phyloP scores from a whole-genome alignment of 2,113 vertebrate genomes.

The Cygnus atratus region DNA sequence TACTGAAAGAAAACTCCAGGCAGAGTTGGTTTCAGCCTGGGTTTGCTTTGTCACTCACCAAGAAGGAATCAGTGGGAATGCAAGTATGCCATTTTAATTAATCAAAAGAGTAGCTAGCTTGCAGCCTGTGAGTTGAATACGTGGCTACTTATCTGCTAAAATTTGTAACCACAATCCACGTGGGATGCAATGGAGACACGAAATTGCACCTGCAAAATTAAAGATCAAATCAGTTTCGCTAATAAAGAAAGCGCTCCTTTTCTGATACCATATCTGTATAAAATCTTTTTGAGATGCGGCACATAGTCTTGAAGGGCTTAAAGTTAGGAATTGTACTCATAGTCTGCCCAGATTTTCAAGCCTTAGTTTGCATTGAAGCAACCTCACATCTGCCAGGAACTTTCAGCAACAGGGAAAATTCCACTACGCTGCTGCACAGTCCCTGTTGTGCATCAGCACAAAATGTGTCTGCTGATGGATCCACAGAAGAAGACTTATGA shows the following conservation, averaged over 20 bases:
- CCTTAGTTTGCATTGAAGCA: background rate
- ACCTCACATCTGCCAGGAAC: background rate
- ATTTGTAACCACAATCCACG: background rate
- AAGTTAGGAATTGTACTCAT: background rate
- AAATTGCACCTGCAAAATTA: background rate
- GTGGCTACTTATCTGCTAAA: background rate
- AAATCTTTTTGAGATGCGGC: background rate
- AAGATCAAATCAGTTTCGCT: background rate
- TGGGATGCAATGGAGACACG: background rate
- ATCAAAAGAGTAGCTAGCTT: background rate
- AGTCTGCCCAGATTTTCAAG: background rate
- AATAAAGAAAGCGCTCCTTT: background rate
- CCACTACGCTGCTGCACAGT: background rate
- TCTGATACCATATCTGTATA: fast-evolving
- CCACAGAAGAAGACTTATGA: constrained; percentile 12
- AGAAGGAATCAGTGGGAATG: background rate
- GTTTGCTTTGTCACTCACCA: background rate
- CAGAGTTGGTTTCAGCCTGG: background rate
- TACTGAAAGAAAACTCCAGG: background rate
- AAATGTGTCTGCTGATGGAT: constrained; percentile 36
- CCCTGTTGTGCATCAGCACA: background rate
- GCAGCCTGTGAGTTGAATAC: background rate
- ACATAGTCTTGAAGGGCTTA: background rate
- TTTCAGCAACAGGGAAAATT: background rate
- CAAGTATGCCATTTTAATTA: background rate